Percentiles rank a stretch among this genome's conserved stretches.
Conservation (phyloP, 2,888 invertebrate genomes). For the Brenthis hecate region DNA sequence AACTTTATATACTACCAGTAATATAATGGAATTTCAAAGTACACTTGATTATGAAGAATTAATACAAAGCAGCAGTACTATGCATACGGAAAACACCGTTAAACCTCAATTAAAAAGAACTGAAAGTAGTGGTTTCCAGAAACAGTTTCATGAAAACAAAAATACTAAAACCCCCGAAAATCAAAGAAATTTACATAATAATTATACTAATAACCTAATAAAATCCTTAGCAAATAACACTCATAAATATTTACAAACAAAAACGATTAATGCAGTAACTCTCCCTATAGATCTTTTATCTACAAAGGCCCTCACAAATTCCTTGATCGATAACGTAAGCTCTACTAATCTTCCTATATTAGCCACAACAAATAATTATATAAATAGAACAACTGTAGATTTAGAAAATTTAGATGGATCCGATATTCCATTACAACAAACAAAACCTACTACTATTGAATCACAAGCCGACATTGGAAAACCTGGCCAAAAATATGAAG, state of each 20-base stretch:
- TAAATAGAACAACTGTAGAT: not conserved
- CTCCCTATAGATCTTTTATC: no score
- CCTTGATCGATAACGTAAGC: not conserved
- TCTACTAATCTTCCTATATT: not conserved
- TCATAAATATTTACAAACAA: constrained; percentile 21
- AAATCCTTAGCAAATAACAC: constrained; percentile 21
- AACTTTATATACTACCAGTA: constrained; percentile 23
- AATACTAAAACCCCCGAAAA: constrained; percentile 73
- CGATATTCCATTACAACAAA: not conserved
- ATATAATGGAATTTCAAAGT: constrained; percentile 44
- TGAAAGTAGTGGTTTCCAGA: constrained; percentile 50
- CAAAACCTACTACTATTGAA: not conserved
- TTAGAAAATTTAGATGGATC: not conserved
- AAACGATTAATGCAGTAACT: constrained; percentile 2
- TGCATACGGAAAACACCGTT: constrained; percentile 64
- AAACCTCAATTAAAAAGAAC: constrained; percentile 55
- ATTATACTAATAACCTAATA: constrained; percentile 50
- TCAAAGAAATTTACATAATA: constrained; percentile 68
- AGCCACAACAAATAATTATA: not conserved
- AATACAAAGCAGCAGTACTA: constrained; percentile 65
- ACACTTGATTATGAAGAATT: constrained; percentile 58
- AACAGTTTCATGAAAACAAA: constrained; percentile 61
- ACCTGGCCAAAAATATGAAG: not conserved
- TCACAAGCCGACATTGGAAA: not conserved
- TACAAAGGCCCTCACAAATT: no score